Conservation (phyloP, 2,888 invertebrate species). For the Peribatodes rhomboidaria region DNA sequence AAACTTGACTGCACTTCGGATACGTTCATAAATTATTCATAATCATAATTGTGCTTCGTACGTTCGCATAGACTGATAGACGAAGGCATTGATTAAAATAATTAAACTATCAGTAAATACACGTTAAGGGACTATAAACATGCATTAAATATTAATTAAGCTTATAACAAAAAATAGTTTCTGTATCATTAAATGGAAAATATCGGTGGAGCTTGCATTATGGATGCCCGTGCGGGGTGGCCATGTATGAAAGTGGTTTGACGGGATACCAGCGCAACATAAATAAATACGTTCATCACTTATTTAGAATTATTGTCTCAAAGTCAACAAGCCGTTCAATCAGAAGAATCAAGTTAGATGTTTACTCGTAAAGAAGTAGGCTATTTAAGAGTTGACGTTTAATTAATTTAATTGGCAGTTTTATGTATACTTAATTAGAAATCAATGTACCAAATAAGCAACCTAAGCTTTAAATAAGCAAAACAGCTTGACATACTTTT, state of each 20-base stretch:
- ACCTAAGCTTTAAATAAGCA: too few relatives aligned
- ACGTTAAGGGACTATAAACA: slow-evolving; percentile 69
- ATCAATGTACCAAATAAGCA: too few relatives aligned
- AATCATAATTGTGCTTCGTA: slow-evolving; percentile 1
- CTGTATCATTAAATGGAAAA: slow-evolving; percentile 69
- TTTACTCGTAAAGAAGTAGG: too few relatives aligned
- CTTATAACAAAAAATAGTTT: slow-evolving; percentile 72
- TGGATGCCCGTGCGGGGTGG: slow-evolving; percentile 53
- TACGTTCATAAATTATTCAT: slow-evolving; percentile 25
- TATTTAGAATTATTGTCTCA: slow-evolving; percentile 7
- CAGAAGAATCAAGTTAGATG: not conserved
- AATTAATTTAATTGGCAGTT: too few relatives aligned
- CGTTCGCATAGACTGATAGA: slow-evolving; percentile 21
- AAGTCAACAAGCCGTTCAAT: not conserved
- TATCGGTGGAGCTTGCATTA: slow-evolving; percentile 67
- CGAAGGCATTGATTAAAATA: slow-evolving; percentile 65
- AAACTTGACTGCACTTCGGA: slow-evolving; percentile 18
- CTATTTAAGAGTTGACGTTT: too few relatives aligned
- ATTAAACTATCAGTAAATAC: slow-evolving; percentile 69
- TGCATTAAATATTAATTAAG: slow-evolving; percentile 79
- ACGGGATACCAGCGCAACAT: slow-evolving; percentile 40
- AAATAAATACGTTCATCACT: slow-evolving; percentile 18
- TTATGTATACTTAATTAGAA: too few relatives aligned
- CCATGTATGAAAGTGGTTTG: slow-evolving; percentile 35
- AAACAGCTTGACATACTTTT: too few relatives aligned